A percentile compares a stretch with the other conserved stretches of the same genome.
Evolutionary conservation across 2,888 invertebrate genomes (phyloP).

Genomic region (Trichogramma dendrolimi): DNA sequence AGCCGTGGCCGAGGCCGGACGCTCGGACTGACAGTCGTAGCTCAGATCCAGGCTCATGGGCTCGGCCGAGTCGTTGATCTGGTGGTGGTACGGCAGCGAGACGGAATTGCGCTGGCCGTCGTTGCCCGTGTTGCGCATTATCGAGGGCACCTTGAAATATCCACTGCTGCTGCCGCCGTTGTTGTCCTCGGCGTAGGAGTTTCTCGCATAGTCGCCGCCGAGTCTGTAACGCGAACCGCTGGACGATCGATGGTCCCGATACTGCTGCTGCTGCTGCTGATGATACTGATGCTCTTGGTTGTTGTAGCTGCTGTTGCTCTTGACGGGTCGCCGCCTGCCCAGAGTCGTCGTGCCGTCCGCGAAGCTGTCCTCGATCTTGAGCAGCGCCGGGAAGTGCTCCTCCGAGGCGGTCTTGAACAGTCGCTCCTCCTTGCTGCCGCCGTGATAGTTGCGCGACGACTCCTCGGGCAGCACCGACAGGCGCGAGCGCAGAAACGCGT

Average conservation of each 20-base stretch:
- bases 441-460: constrained; percentile 45
- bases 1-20: not conserved
- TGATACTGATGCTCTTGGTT: constrained; percentile 3
- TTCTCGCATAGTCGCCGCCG: constrained; percentile 33
- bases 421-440: constrained; percentile 53
- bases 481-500: constrained; percentile 72
- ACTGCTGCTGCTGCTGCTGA: constrained; percentile 3
- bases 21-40: constrained; percentile 13
- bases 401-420: constrained; percentile 60
- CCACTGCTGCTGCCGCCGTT: not conserved
- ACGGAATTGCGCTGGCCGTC: constrained; percentile 20
- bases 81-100: constrained; percentile 24
- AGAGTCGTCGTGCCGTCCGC: constrained; percentile 46
- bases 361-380: constrained; percentile 44
- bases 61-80: constrained; percentile 6
- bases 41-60: constrained; percentile 34
- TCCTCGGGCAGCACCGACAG: constrained; percentile 75
- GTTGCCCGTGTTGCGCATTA: constrained; percentile 16
- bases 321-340: constrained; percentile 42
- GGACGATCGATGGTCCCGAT: not conserved
- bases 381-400: constrained; percentile 55
- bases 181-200: constrained; percentile 41
- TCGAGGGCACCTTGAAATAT: constrained; percentile 9
- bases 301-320: constrained; percentile 24
- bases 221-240: constrained; percentile 25